Base-by-base conservation (phyloP, 2,888 invertebrate species). In the Trissoscelio sp. region DNA sequence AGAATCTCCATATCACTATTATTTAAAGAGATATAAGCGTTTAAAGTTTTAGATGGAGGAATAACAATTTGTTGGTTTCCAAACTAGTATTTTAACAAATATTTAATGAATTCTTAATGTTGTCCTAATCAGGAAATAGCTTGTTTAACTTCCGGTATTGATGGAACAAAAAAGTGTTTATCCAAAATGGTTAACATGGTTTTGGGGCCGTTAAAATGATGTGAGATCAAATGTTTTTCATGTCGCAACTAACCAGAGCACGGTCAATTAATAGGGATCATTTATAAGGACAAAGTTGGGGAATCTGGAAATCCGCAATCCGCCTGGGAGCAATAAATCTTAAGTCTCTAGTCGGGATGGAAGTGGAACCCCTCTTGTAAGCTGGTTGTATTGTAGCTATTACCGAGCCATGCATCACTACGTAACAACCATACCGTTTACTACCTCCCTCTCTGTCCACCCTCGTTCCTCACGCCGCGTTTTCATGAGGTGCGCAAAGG, bases 321-420 rank as follows among this genome's bases (percentile, higher is more conserved):
- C 88, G 87, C 87, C 87, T 84, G 88, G 88, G 88, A 86, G 89
- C 88, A 88, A 91, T 91, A 91, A 91, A 91, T 91, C 91, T 91
- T 86, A 86, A 88, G 88, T 88, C 88, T 83, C 86, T 84, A 82
- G 85, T 73, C 86, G 86, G 87, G 83, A 86, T 88, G 85, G 86
- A 87, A 88, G 86, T 86, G 86, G 88, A 88, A 88, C 88, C 89
- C 88, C 90, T 88, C 90, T 89, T 88, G 90, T 90, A 90, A 91
- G 90, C 90, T 89, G 88, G 86, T 90, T 89, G 90, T 91, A 91
- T 90, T 89, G 89, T 89, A 90, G 89, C 90, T 89, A 90, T 91
- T 91, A 91, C 91, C 88, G 84, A 88, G 89, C 89, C 89, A 91
- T 91, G 91, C 91, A 91, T 91, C 90, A 91, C 89, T 88, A 88